A percentile compares a stretch with the other conserved stretches of the same genome.
Evolutionary conservation across 2,113 vertebrate species (phyloP).

Genomic region (Argyrosomus japonicus): DNA sequence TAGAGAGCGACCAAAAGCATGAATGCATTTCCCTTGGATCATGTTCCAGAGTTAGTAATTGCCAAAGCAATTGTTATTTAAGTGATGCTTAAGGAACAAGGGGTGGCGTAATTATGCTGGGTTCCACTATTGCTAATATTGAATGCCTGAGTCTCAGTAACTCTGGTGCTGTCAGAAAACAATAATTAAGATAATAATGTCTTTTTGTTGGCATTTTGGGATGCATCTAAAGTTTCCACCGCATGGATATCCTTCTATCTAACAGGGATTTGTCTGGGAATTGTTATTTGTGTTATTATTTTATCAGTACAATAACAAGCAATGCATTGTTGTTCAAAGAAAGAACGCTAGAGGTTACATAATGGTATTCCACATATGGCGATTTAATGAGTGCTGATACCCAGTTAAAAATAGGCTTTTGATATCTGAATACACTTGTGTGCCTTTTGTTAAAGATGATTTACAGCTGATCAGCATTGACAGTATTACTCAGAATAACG

Average conservation of each 20-base stretch:
- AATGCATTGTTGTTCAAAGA: not conserved
- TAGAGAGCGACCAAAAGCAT: conserved; percentile 20
- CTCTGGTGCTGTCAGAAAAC: not conserved
- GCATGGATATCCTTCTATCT: not conserved
- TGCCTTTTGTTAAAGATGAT: not conserved
- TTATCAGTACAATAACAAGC: not conserved
- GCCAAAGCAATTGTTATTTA: conserved; percentile 59
- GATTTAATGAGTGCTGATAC: not conserved
- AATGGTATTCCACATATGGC: not conserved
- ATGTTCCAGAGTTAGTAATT: conserved; percentile 54
- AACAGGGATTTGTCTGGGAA: not conserved
- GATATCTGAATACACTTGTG: not conserved
- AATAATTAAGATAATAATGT: not conserved
- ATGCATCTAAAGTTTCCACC: not conserved
- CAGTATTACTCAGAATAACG: not conserved
- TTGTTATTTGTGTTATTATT: not conserved
- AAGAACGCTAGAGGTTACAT: not conserved
- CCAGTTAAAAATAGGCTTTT: not conserved
- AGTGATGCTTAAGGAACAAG: conserved; percentile 32
- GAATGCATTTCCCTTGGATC: conserved; percentile 56
- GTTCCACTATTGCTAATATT: conserved; percentile 32
- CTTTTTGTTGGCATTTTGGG: not conserved
- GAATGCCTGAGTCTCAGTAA: conserved; percentile 18
- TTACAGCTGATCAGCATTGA: not conserved
- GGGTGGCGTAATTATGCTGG: not conserved